Evolutionary conservation across 2,113 vertebrate genomes (phyloP), one percentile per base, ranked within the genome.

Genomic region (Hiodon alosoides): DNA sequence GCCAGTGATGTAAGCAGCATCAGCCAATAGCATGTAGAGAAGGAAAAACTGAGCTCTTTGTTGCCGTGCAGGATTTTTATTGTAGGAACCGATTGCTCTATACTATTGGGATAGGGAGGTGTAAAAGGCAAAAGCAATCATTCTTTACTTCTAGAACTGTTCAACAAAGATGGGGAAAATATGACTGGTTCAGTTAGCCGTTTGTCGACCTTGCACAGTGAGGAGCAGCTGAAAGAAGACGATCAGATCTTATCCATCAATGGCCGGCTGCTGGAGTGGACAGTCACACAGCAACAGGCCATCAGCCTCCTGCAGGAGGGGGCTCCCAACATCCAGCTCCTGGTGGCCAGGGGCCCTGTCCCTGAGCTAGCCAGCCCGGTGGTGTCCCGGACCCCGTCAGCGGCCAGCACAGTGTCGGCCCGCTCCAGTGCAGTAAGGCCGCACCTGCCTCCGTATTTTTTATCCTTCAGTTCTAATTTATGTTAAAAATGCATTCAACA

Each of bases 211-310:
- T 48, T 52, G 67, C n/a, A 75, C 80, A 94, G 93, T 79, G 92
- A 93, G 88, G 93, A 93, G 84, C 90, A 90, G 67, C 85, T 95
- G 78, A 93, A 91, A 77, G 93, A 94, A 82, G 91, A 86, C n/a
- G 94, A 95, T 86, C 94, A 95, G 80, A 94, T 95, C 77, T 88
- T 95, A 76, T 92, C 93, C 76, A 94, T 94, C 83, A 94, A 93
- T 0, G 87, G 92, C 77, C 93, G 93, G 84, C 79, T 80, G 1
- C 88, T 94, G 58, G 93, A 94, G 82, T 89, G 91, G 81, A 91
- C 89, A 51, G 89, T 94, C 80, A 93, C 92, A 48, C 92, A 93
- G 81, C 92, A 94, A 79, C 92, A 94, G 78, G 93, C 93, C 66
- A 90, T 92, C 59, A 85, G 81, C 77, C 88, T 94, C 74, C 84